Evolutionary conservation across 2,113 vertebrate species (phyloP).

Genomic region (Colius striatus): DNA sequence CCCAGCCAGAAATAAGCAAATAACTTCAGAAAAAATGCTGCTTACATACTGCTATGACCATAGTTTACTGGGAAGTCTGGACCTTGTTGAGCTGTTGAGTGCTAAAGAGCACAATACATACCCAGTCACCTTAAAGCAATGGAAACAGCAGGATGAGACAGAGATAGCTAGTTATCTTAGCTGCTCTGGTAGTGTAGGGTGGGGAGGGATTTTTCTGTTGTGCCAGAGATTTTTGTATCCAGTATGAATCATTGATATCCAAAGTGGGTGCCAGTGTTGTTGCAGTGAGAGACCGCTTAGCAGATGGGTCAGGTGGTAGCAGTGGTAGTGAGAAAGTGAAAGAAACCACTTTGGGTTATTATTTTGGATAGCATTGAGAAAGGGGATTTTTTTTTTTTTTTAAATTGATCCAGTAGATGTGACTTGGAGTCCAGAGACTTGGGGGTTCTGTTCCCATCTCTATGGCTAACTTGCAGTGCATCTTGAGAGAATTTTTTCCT

Average conservation of each 20-base stretch:
- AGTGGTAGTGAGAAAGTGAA: background rate
- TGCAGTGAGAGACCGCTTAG: background rate
- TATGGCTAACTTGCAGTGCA: background rate
- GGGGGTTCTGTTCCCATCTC: background rate
- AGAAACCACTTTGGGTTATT: background rate
- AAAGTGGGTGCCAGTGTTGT: background rate
- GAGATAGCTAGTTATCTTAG: background rate
- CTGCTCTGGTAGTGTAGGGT: background rate
- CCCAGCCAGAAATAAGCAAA: background rate
- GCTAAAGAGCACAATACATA: background rate
- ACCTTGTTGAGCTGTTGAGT: background rate
- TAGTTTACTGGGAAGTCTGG: background rate
- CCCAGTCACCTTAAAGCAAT: background rate
- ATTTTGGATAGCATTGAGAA: background rate
- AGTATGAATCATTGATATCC: background rate
- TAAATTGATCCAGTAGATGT: background rate
- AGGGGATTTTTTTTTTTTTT: background rate
- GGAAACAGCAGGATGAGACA: background rate
- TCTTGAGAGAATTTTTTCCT: background rate
- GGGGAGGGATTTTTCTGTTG: background rate
- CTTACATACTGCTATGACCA: accelerated
- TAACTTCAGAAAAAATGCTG: background rate
- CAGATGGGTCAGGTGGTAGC: background rate
- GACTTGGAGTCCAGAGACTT: background rate
- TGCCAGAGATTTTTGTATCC: background rate